phyloP scores from a whole-genome alignment of 2,113 vertebrate species.

The Tachysurus vachellii region DNA sequence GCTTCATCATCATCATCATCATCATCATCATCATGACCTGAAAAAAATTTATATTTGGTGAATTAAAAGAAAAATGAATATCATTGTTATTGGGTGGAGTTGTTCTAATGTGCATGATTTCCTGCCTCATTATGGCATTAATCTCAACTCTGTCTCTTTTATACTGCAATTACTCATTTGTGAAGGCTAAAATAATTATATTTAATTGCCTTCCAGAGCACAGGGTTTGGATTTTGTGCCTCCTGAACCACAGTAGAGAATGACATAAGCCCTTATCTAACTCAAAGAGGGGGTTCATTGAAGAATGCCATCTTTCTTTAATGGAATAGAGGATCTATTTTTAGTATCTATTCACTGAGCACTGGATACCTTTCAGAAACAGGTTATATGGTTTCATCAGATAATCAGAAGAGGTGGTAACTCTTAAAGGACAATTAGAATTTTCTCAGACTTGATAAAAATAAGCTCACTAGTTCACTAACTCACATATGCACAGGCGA shows the following conservation, averaged over 20 bases:
- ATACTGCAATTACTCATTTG: constrained; percentile 65
- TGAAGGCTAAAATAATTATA: constrained; percentile 68
- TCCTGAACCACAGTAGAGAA: constrained; percentile 41
- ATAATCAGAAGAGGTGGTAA: not conserved
- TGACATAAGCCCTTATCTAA: constrained; percentile 33
- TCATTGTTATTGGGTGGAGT: constrained; percentile 67
- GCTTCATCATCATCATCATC: too few species aligned
- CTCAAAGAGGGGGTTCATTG: not conserved
- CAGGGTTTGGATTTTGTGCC: constrained; percentile 43
- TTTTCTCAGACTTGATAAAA: not conserved
- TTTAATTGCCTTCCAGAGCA: constrained; percentile 62
- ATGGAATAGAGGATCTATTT: not conserved
- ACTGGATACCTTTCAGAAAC: constrained; percentile 28
- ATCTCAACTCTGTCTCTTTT: constrained; percentile 66
- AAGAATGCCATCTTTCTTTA: not conserved
- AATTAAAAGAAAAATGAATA: constrained; percentile 69
- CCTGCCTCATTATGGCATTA: constrained; percentile 68
- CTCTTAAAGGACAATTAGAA: constrained; percentile 16
- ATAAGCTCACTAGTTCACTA: not conserved
- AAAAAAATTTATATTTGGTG: constrained; percentile 58
- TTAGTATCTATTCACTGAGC: constrained; percentile 6
- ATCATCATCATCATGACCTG: constrained; percentile 48
- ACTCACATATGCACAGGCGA: not conserved
- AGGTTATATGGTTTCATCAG: constrained; percentile 29
- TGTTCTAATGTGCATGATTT: constrained; percentile 69